Evolutionary conservation across 2,888 invertebrate species (phyloP), one percentile per base, ranked within the genome.

Genomic region (Drosophila diplacantha): DNA sequence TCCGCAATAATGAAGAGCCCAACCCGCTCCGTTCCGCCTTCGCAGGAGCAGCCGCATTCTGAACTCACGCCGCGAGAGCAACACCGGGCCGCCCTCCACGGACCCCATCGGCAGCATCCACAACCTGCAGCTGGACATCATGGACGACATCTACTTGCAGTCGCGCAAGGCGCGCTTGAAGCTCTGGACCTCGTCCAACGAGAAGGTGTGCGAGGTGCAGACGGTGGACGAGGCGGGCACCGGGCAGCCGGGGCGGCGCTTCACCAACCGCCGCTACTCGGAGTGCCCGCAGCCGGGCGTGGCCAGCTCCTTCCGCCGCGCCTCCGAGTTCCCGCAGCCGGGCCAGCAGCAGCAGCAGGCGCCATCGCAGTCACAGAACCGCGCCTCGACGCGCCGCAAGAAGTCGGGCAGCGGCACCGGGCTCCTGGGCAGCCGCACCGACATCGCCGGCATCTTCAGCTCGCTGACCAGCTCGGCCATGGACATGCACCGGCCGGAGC

Each of bases 121-220:
- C 86, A 95, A 95, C 85, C 90, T 95, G 8, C 94, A 95, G 85
- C 89, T 95, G 76, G 95, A 95, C 84, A 95, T 95, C 73, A 95
- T 95, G 95, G 95, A 95, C 80, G 95, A 95, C 84, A 95, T 95
- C 67, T 76, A 74, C 29, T 93, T 95, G 14, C 93, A 93, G 81
- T 93, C 94, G 14, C 91, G 94, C 50, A 95, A 95, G 90, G 92
- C 94, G 0, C 92, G 94, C 64, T 92, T 95, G 92, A 95, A 94
- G 83, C 91, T 95, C 83, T 95, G 94, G 94, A 94, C 93, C 69
- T 94, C 95, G 2, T 93, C 94, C 63, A 94, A 91, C 81, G 93
- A 94, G 86, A 91, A 92, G 56, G 93, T 95, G 12, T 95, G 95
- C 85, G 95, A 95, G 86, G 93, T 95, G 24, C 94, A 95, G 83